phyloP scores from a whole-genome alignment of 2,888 invertebrate genomes.

The Hydroisotoma schaefferi region DNA sequence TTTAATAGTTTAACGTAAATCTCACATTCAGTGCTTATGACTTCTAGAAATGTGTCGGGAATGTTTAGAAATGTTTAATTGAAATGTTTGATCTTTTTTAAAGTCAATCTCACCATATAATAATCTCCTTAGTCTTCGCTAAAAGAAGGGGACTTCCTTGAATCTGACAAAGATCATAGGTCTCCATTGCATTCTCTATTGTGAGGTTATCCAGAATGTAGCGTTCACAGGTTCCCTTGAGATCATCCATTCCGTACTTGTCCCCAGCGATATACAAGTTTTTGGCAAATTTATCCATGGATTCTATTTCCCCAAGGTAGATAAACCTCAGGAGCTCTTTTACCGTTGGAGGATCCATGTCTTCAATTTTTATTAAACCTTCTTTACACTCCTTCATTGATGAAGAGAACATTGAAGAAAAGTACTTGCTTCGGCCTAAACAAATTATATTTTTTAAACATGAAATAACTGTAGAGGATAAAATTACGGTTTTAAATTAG shows the following conservation, averaged over 20 bases:
- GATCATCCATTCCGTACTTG: conserved; percentile 35
- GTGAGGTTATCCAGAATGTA: conserved; percentile 22
- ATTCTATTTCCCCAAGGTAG: conserved; percentile 32
- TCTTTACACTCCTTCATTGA: conserved; percentile 30
- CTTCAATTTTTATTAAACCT: conserved; percentile 26
- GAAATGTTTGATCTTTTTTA: background rate
- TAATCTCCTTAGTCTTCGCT: conserved; percentile 29
- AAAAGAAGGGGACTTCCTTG: conserved; percentile 21
- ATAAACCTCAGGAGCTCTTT: conserved; percentile 39
- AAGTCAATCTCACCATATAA: conserved; percentile 29
- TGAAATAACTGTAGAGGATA: too few species aligned
- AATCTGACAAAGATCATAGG: conserved; percentile 34
- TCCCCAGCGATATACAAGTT: conserved; percentile 37
- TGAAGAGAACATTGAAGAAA: conserved; percentile 27
- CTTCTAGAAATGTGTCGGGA: too few species aligned
- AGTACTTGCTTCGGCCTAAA: conserved; percentile 30
- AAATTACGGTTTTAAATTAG: background rate
- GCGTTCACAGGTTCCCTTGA: conserved; percentile 32
- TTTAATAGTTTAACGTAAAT: too few species aligned
- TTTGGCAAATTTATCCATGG: conserved; percentile 15
- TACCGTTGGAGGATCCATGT: conserved; percentile 22
- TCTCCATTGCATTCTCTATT: conserved; percentile 33
- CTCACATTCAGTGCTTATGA: too few species aligned
- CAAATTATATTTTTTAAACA: background rate
- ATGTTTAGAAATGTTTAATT: background rate